Percentiles rank a stretch among this genome's conserved stretches.
These are phyloP conservation scores for Odontamblyopus rebecca DNA, from an alignment of 2,797 vertebrate species.

Conservation along the genomic window DNA sequence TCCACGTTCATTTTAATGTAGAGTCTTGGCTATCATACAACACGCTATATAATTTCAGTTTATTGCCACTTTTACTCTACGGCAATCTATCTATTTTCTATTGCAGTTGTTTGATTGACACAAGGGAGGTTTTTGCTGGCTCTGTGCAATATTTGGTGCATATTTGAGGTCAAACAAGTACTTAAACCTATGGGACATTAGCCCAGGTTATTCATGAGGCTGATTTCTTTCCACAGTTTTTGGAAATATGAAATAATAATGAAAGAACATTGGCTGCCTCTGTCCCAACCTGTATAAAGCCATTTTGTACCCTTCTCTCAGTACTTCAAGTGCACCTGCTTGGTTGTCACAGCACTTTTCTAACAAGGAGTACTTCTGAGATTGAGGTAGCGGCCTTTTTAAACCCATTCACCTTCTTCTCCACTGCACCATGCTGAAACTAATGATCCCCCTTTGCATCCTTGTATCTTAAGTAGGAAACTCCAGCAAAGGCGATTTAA, in stretches of 20 bases:
- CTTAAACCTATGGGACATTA: constrained; percentile 49
- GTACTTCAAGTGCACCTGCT: constrained; percentile 70
- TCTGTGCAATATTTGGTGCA: constrained; percentile 45
- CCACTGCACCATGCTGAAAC: constrained; percentile 75
- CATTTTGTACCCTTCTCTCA: constrained; percentile 20
- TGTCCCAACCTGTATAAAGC: constrained; percentile 23
- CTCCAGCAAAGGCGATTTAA: constrained; percentile 76
- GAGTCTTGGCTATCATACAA: constrained; percentile 24
- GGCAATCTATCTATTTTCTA: constrained; percentile 5
- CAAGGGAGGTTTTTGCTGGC: constrained; percentile 32
- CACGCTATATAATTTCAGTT: constrained; percentile 7
- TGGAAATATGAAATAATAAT: constrained; percentile 48
- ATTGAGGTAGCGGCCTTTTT: constrained; percentile 78
- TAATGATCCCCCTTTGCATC: constrained; percentile 76
- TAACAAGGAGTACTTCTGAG: constrained; percentile 71
- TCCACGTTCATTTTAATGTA: constrained; percentile 7
- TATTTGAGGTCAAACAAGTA: constrained; percentile 55
- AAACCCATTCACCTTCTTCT: constrained; percentile 79
- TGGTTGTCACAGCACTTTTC: constrained; percentile 38
- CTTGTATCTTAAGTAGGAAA: constrained; percentile 70
- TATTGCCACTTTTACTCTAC: constrained; percentile 2
- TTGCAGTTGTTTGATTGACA: constrained; percentile 50
- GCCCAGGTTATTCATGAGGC: constrained; percentile 45
- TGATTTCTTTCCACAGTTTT: constrained; percentile 51
- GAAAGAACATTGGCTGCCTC: constrained; percentile 29